Evolutionary conservation across 2,888 invertebrate genomes (phyloP), one percentile per base, ranked within the genome.

Genomic region (Pilophorus perplexus): DNA sequence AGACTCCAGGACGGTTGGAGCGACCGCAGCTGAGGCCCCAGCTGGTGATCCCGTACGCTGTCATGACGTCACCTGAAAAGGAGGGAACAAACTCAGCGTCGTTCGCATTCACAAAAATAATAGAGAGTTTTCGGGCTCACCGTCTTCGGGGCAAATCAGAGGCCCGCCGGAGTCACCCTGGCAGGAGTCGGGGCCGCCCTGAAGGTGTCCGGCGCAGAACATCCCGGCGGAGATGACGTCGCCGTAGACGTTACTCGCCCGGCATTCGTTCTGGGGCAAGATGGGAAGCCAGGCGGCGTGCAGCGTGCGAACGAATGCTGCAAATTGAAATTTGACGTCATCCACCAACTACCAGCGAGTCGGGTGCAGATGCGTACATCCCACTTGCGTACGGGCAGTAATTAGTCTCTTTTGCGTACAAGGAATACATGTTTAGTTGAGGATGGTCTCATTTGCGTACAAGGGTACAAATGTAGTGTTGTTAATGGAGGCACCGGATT

Each of bases 101-200:
- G n/a, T n/a, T n/a, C n/a, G n/a, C n/a, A n/a, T n/a, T n/a, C n/a
- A n/a, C n/a, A n/a, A n/a, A n/a, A n/a, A n/a, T n/a, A n/a, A n/a
- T n/a, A n/a, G n/a, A n/a, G n/a, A n/a, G n/a, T n/a, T n/a, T n/a
- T 33, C 8, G 6, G 37, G 8, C 6, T 10, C 77, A 84, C 85
- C 84, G 71, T 82, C 79, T 72, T 82, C 79, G 68, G 82, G 76
- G 74, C 90, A 90, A 48, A 87, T 86, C 20, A 90, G 78, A 5
- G 91, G 90, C n/a, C 91, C 91, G 22, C 91, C 91, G 37, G 88
- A 88, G 75, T 92, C 91, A 1, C 91, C 91, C 74, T 89, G 87
- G 73, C 91, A 91, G 8, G 89, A 84, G 75, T 91, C 91, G 0
- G 85, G 80, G 28, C 88, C 87, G 64, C 88, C 90, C 71, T 84